Conservation (phyloP, 2,888 invertebrate species). For the Spodoptera picta region DNA sequence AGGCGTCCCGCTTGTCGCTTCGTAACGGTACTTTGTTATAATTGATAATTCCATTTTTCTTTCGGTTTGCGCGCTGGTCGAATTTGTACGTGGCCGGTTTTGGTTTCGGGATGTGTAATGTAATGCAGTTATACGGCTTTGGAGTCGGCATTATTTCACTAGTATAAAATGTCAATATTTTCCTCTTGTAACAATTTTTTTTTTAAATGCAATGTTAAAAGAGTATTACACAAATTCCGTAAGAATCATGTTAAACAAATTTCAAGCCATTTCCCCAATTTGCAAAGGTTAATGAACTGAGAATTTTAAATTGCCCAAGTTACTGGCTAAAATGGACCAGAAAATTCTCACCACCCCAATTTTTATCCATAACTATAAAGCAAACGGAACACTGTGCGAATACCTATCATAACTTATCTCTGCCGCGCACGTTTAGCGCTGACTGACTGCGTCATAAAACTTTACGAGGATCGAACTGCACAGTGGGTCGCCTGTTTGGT, state of each 20-base stretch:
- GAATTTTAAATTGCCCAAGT: background rate
- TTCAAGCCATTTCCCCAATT: too few relatives aligned
- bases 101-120: conserved; percentile 17
- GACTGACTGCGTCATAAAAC: conserved; percentile 62
- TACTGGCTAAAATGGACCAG: background rate
- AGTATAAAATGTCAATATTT: background rate
- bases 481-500: conserved; percentile 51
- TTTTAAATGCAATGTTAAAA: too few relatives aligned
- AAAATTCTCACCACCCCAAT: conserved; percentile 13
- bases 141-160: conserved; percentile 4
- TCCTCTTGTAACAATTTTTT: background rate
- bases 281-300: too few relatives aligned
- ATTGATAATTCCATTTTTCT: conserved; percentile 55
- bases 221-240: too few relatives aligned
- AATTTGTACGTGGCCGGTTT: conserved; percentile 34
- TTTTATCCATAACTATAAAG: conserved; percentile 30
- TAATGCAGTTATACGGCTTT: conserved; percentile 10
- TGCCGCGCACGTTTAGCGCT: conserved; percentile 42
- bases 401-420: conserved; percentile 56
- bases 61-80: conserved; percentile 32
- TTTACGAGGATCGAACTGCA: conserved; percentile 63
- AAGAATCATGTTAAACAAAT: too few relatives aligned
- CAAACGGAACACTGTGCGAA: conserved; percentile 41
- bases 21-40: conserved; percentile 62
- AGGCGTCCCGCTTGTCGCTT: conserved; percentile 56